Evolutionary conservation across 2,888 invertebrate species (phyloP).

Genomic region (Polymixis lichenea): DNA sequence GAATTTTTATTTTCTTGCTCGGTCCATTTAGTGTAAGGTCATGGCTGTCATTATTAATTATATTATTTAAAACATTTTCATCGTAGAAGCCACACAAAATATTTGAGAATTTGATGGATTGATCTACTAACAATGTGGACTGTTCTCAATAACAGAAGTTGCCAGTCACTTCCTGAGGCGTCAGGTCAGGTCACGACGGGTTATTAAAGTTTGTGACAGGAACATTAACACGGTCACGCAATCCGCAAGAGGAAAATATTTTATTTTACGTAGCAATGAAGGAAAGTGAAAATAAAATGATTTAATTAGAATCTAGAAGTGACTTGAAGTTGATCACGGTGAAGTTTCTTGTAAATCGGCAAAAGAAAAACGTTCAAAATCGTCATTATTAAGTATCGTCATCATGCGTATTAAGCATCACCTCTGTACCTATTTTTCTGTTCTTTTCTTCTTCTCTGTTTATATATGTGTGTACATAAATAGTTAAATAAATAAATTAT

Average conservation of each 20-base stretch:
- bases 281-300: too few relatives aligned
- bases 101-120: not conserved
- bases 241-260: not conserved
- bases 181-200: constrained; percentile 34
- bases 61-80: not conserved
- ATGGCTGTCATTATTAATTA: not conserved
- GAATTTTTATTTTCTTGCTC: not conserved
- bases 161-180: constrained; percentile 47
- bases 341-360: not conserved
- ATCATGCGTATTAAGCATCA: too few relatives aligned
- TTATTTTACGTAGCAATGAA: not conserved
- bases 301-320: not conserved
- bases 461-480: too few relatives aligned
- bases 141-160: constrained; percentile 26
- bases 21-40: not conserved
- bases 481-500: too few relatives aligned
- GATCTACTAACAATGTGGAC: constrained; percentile 4
- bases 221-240: constrained; percentile 14
- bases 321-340: not conserved
- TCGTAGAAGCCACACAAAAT: not conserved
- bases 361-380: not conserved
- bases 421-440: too few relatives aligned
- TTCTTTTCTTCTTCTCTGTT: too few relatives aligned
- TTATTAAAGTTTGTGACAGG: constrained; percentile 40
- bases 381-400: too few relatives aligned